Base-by-base conservation (phyloP, 30 jellyfish, hydroid and myxozoan genomes). In the Rhopilema esculentum region DNA sequence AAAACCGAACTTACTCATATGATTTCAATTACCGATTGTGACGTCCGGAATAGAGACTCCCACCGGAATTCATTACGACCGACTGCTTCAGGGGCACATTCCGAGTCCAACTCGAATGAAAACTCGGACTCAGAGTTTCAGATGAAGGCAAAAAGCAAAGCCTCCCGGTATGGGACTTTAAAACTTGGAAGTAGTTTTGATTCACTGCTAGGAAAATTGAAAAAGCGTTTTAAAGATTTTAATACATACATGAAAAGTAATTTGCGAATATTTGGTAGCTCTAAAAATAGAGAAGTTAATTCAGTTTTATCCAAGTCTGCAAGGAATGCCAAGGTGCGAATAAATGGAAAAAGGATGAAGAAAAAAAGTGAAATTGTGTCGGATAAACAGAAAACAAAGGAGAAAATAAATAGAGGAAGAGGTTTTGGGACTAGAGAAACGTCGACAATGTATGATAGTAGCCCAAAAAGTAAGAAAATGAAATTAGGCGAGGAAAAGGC, bases 1-100 rank as follows among this genome's bases (percentile, higher is more conserved):
- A 72, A 76, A 30, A 94, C 98, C 19, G 97, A 89, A 52, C 68
- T 88, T 25, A 76, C 94, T n/a, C 97, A 89, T 74, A 88, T 89
- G 97, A 74, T 68, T 21, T 74, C 85, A 17, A 30, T 67, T 18
- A 65, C 72, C 15, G 84, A 77, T 67, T 94, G 98, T 66, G 91
- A 88, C 16, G 61, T 31, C 75, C 97, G 98, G 49, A 20, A 17
- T 12, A 19, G 69, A 1, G 98, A 92, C 72, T 92, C 98, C 57
- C 98, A 92, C 78, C 40, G 87, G 65, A 87, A 92, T 75, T 17
- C 30, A 27, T 16, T 62, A 70, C 72, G 93, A 52, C 67, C 87
- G 48, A 67, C 93, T 8, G 82, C 57, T 40, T 2, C 57, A 12
- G 57, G 57, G 12, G 57, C 6, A 2, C 9, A 40, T 19, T 20